These are phyloP conservation scores for Paramisgurnus dabryanus DNA, from an alignment of 2,113 vertebrate species.

Conservation along the genomic window DNA sequence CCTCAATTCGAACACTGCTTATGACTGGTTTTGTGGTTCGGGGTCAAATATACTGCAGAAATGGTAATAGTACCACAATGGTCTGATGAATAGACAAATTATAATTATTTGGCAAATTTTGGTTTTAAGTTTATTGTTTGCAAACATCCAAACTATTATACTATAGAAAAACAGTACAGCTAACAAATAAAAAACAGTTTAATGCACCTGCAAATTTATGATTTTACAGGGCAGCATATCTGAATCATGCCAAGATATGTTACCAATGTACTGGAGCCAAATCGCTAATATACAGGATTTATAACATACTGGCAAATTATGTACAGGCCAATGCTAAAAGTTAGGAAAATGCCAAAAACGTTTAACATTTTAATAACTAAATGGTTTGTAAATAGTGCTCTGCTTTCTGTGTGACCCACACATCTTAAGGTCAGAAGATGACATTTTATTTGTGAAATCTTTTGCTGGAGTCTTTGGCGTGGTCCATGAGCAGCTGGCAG, in stretches of 20 bases:
- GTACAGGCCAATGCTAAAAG: background rate
- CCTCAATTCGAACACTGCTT: no score
- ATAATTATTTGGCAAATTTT: no score
- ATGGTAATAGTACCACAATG: no score
- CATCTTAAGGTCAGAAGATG: background rate
- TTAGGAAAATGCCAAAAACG: background rate
- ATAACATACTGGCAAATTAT: background rate
- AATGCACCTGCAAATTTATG: background rate
- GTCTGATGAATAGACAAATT: no score
- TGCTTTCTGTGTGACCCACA: no score
- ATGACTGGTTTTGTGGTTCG: no score
- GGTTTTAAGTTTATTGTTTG: slow-evolving; percentile 10
- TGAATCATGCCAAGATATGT: background rate
- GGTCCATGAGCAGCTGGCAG: slow-evolving; percentile 83
- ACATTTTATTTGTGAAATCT: slow-evolving; percentile 80
- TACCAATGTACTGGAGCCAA: background rate
- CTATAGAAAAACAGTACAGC: slow-evolving; percentile 8
- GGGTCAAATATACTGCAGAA: no score
- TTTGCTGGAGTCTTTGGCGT: slow-evolving; percentile 78
- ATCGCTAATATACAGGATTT: background rate
- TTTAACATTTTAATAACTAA: no score
- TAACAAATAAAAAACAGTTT: background rate
- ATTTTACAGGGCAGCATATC: background rate
- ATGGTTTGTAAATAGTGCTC: background rate
- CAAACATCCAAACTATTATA: slow-evolving; percentile 30